Percentiles rank a stretch among this genome's conserved stretches.
These are phyloP conservation scores for Willisornis vidua DNA, from an alignment of 2,113 vertebrate genomes.

Conservation along the genomic window DNA sequence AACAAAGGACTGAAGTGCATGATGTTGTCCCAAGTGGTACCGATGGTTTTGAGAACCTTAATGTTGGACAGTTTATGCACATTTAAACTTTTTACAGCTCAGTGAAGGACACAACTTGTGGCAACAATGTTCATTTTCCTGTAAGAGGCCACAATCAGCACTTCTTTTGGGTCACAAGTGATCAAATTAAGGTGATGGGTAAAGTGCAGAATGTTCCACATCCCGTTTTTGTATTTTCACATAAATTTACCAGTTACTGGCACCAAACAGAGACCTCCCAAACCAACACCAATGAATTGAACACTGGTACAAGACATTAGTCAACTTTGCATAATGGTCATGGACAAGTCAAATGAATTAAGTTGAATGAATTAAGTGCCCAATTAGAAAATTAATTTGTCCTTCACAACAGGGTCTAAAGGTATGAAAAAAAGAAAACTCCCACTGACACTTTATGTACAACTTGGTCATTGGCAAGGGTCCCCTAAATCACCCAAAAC, in stretches of 20 bases:
- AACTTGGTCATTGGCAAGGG: constrained; percentile 61
- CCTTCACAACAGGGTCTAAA: constrained; percentile 16
- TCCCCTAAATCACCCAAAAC: constrained; percentile 63
- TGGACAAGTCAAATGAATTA: neutral
- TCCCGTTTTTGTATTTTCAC: constrained; percentile 7
- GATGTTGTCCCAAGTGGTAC: neutral
- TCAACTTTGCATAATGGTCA: constrained; percentile 1
- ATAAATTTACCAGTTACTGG: neutral
- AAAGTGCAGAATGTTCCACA: neutral
- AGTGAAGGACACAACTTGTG: neutral
- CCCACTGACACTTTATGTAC: constrained; percentile 61
- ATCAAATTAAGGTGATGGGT: neutral
- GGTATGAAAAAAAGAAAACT: constrained; percentile 25
- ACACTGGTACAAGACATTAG: neutral
- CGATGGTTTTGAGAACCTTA: neutral
- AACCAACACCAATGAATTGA: constrained; percentile 13
- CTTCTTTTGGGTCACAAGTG: neutral
- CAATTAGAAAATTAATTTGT: constrained; percentile 17
- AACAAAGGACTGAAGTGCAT: neutral
- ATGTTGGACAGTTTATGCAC: constrained; percentile 3
- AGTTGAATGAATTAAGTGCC: constrained; percentile 26
- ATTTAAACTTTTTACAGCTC: neutral
- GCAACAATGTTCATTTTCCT: neutral
- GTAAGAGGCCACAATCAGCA: neutral
- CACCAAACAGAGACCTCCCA: constrained; percentile 16